Evolutionary conservation across 2,113 vertebrate species (phyloP), one percentile per base, ranked within the genome.

Genomic region (Falcunculus frontatus): DNA sequence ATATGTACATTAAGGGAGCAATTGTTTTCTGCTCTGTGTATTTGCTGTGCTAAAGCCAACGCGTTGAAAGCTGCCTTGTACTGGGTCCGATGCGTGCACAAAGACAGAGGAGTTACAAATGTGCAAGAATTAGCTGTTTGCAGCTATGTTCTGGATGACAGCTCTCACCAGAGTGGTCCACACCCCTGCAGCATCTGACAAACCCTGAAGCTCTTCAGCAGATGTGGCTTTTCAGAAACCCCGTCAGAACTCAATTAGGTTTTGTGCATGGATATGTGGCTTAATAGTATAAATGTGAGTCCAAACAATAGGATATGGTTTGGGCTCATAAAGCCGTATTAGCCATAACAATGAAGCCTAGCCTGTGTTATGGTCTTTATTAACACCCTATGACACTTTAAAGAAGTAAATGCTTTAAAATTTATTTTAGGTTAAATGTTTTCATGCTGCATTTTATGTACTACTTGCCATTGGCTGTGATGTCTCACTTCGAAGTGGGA

Each of bases 161-260:
- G 22, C 13, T 53, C 78, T 85, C 4, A 4, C 52, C 46, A 57
- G 87, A 63, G n/a, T 46, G 70, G 42, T 74, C 79, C 72, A 50
- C 67, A 73, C n/a, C 85, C 85, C 75, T 88, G 62, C 82, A 85
- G 59, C 63, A 75, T 83, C 75, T 86, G 72, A 95, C 82, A 83
- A 76, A 63, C 73, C 44, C 87, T 83, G 63, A 41, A 83, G 90
- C 53, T 88, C 79, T 88, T 90, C 55, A 60, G 83, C 75, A 83
- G 76, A 88, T 88, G 79, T 63, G 82, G 50, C 64, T 94, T 87
- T 84, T 93, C 55, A 85, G 86, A 87, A 93, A 82, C 22, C 56
- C n/a, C 11, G 4, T 65, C 68, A 83, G 72, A 95, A 83, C 42
- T 86, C 88, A 80, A 30, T 94, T 92, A 93, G 46, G 32, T 73